Conservation (phyloP, 2,888 invertebrate species). For the Folsomia candida region DNA sequence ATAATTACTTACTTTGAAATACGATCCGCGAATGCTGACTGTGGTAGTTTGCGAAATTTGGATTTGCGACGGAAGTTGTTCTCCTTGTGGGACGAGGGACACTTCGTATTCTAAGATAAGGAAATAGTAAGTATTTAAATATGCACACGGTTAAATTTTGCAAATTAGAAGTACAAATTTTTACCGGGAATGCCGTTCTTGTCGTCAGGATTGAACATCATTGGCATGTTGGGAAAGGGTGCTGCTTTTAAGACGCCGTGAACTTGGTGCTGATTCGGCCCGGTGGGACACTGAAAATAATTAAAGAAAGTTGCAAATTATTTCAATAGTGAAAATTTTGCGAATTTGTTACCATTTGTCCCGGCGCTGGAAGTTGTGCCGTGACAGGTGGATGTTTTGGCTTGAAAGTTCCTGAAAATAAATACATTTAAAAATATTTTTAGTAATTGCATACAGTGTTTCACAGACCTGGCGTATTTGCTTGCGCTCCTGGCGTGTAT, state of each 20-base stretch:
- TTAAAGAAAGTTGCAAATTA: not conserved
- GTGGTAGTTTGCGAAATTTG: not conserved
- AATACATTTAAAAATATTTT: not conserved
- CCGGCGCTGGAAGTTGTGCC: not conserved
- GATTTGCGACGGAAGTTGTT: not conserved
- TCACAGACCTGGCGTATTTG: not conserved
- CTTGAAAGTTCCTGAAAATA: not conserved
- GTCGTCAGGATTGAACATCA: not conserved
- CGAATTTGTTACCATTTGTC: not conserved
- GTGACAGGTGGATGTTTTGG: not conserved
- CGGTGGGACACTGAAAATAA: not conserved
- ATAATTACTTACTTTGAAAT: too few relatives aligned
- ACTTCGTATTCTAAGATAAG: not conserved
- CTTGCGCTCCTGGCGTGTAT: not conserved
- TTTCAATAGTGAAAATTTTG: not conserved
- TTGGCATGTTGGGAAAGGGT: not conserved
- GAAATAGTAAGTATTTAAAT: too few relatives aligned
- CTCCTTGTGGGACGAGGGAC: not conserved
- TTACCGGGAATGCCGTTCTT: not conserved
- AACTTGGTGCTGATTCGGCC: not conserved
- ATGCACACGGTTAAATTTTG: too few relatives aligned
- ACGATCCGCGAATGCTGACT: conserved; percentile 8
- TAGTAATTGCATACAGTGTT: too few relatives aligned
- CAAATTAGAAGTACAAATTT: not conserved
- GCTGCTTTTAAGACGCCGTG: not conserved